Conservation (phyloP, 2,888 invertebrate genomes). For the Aelia acuminata region DNA sequence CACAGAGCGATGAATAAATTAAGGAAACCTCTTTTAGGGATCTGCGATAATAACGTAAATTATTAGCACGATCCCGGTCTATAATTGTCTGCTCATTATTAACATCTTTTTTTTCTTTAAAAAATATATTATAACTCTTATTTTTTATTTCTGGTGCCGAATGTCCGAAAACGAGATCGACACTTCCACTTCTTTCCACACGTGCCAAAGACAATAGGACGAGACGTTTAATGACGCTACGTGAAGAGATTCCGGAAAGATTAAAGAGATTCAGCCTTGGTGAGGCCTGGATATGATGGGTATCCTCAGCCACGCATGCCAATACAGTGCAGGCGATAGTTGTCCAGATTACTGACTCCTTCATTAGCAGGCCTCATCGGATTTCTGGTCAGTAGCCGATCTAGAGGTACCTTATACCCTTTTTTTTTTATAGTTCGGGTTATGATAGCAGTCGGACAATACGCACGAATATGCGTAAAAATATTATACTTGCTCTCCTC, state of each 20-base stretch:
- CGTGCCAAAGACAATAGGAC: background rate
- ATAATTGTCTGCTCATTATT: background rate
- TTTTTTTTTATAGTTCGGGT: background rate
- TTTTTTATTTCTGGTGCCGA: background rate
- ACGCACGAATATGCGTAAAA: background rate
- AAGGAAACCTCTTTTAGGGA: background rate
- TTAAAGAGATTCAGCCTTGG: slow-evolving; percentile 33
- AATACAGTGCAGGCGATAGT: background rate
- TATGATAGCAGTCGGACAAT: background rate
- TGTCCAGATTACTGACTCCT: slow-evolving; percentile 10
- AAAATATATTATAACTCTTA: too few relatives aligned
- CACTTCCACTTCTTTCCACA: background rate
- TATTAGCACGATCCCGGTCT: background rate
- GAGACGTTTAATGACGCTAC: background rate
- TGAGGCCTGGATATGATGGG: slow-evolving; percentile 36
- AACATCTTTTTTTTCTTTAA: background rate
- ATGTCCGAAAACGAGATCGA: background rate
- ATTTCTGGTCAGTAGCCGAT: background rate
- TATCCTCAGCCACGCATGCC: slow-evolving; percentile 20
- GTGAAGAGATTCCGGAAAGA: slow-evolving; percentile 3
- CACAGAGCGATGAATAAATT: background rate
- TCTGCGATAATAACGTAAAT: background rate
- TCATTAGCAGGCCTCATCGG: background rate
- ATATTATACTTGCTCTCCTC: too few relatives aligned
- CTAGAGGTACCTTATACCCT: background rate